phyloP scores from a whole-genome alignment of 2,888 invertebrate species.

The Agrochola lota region DNA sequence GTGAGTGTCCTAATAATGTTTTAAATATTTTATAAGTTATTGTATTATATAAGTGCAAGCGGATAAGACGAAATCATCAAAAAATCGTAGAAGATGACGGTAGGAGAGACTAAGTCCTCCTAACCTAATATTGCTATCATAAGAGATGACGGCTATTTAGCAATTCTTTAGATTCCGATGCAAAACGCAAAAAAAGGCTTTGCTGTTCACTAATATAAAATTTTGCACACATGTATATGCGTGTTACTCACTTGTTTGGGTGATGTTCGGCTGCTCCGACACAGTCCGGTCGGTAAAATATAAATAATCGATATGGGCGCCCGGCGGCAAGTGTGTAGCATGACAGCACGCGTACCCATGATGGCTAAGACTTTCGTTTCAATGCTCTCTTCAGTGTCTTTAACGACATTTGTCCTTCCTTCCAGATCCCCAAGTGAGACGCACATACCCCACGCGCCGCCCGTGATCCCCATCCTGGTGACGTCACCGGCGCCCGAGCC shows the following conservation, averaged over 20 bases:
- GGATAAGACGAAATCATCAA: not conserved
- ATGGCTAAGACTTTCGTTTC: not conserved
- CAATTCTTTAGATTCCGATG: not conserved
- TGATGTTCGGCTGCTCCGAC: not conserved
- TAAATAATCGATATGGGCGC: not conserved
- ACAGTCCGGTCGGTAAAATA: not conserved
- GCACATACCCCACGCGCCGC: slow-evolving; percentile 73
- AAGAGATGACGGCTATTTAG: not conserved
- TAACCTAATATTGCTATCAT: not conserved
- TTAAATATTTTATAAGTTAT: not conserved
- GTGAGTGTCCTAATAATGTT: slow-evolving; percentile 72
- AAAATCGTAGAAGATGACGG: not conserved
- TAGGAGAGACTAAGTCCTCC: not conserved
- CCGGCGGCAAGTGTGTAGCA: not conserved
- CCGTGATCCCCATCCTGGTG: slow-evolving; percentile 86
- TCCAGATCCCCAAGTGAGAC: slow-evolving; percentile 84
- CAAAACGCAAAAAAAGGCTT: not conserved
- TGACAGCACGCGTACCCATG: not conserved
- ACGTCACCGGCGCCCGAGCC: slow-evolving; percentile 82
- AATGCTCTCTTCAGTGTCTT: not conserved
- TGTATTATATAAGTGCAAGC: not conserved
- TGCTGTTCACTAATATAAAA: not conserved
- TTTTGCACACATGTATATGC: not conserved
- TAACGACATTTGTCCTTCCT: slow-evolving; percentile 26
- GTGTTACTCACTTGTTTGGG: not conserved